Conservation (phyloP, 35 echinoderm and acorn worm species). For the Hemicentrotus pulcherrimus region DNA sequence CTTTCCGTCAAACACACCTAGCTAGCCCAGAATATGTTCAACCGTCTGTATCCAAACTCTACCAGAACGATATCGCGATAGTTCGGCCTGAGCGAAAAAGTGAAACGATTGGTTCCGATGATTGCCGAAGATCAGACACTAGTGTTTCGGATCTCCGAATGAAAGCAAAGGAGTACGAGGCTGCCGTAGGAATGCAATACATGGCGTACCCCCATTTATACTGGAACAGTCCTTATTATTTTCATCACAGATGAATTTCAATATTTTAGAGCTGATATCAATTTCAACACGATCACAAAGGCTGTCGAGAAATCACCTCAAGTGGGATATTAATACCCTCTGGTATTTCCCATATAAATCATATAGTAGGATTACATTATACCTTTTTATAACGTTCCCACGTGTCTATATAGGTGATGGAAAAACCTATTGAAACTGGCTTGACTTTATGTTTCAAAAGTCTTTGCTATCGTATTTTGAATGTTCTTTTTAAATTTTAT, state of each 20-base stretch:
- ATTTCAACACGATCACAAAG: too few relatives aligned
- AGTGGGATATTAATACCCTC: too few relatives aligned
- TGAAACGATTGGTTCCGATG: not conserved
- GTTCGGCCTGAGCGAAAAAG: not conserved
- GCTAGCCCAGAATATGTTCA: not conserved
- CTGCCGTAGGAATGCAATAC: constrained; percentile 19
- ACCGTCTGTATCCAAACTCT: not conserved
- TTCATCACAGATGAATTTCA: constrained; percentile 21
- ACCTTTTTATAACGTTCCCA: too few relatives aligned
- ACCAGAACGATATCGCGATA: not conserved
- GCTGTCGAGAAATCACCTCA: too few relatives aligned
- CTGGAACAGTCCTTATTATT: constrained; percentile 25
- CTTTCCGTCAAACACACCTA: not conserved
- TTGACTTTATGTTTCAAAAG: too few relatives aligned
- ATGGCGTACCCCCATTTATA: not conserved
- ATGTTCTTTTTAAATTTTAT: too few relatives aligned
- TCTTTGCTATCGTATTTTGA: too few relatives aligned
- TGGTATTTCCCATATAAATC: too few relatives aligned
- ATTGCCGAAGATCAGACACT: not conserved
- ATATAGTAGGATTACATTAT: too few relatives aligned
- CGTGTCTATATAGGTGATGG: too few relatives aligned
- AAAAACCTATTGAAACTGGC: too few relatives aligned
- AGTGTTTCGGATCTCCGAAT: constrained; percentile 20
- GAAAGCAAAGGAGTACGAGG: constrained; percentile 31
- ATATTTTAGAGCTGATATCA: too few relatives aligned